Conservation (phyloP, 2,888 invertebrate species). For the Cerastoderma edule region DNA sequence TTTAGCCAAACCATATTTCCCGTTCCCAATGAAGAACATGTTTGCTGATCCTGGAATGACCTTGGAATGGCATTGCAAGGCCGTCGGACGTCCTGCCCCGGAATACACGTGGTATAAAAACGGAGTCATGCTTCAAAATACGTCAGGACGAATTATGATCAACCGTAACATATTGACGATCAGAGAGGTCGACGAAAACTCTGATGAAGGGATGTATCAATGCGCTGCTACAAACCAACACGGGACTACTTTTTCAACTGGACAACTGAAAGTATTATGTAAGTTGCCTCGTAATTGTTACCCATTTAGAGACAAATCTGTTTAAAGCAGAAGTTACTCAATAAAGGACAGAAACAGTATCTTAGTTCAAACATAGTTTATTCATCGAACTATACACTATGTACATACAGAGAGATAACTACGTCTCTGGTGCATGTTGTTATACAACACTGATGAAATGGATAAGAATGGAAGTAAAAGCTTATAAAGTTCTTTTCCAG, state of each 20-base stretch:
- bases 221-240: slow-evolving; percentile 95
- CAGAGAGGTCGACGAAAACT: slow-evolving; percentile 43
- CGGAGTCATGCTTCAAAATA: slow-evolving; percentile 25
- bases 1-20: slow-evolving; percentile 58
- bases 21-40: slow-evolving; percentile 44
- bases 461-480: too few relatives aligned
- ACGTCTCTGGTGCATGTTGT: too few relatives aligned
- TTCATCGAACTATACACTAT: too few relatives aligned
- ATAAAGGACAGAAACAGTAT: too few relatives aligned
- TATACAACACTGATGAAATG: too few relatives aligned
- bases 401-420: too few relatives aligned
- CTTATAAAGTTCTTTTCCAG: too few relatives aligned
- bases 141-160: slow-evolving; percentile 50
- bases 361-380: too few relatives aligned
- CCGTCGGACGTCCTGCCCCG: slow-evolving; percentile 45
- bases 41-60: slow-evolving; percentile 41
- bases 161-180: slow-evolving; percentile 66
- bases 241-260: slow-evolving; percentile 93
- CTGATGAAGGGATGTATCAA: slow-evolving; percentile 97
- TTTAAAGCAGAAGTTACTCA: too few relatives aligned
- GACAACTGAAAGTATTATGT: slow-evolving; percentile 93
- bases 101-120: slow-evolving; percentile 55
- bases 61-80: slow-evolving; percentile 44
- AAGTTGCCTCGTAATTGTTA: slow-evolving; percentile 82
- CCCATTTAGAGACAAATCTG: too few relatives aligned